Percentiles rank a stretch among this genome's conserved stretches.
Evolutionary conservation across 2,113 vertebrate genomes (phyloP).

Genomic region (Siniperca knerii): DNA sequence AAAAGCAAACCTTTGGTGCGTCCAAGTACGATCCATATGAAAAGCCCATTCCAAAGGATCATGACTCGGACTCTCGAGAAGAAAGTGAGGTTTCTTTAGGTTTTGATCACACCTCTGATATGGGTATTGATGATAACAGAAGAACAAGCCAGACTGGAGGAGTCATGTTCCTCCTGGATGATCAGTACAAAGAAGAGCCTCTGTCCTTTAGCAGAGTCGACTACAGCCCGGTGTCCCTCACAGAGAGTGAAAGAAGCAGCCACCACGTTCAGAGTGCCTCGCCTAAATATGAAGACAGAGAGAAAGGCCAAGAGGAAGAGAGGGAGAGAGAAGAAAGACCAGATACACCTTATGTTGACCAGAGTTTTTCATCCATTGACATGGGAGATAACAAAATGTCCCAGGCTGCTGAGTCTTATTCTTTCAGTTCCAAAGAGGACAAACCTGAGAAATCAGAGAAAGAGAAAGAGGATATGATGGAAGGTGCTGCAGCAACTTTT

Average conservation of each 20-base stretch:
- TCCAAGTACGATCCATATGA: conserved; percentile 86
- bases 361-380: conserved; percentile 87
- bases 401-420: conserved; percentile 65
- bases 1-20: conserved; percentile 63
- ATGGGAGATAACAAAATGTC: conserved; percentile 87
- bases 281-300: conserved; percentile 70
- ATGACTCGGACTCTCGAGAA: conserved; percentile 59
- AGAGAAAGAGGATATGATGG: conserved; percentile 72
- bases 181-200: conserved; percentile 80
- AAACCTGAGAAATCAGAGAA: conserved; percentile 81
- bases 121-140: conserved; percentile 78
- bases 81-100: conserved; percentile 56
- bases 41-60: conserved; percentile 77
- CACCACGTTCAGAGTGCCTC: conserved; percentile 72
- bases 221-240: conserved; percentile 72
- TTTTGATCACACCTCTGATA: conserved; percentile 59
- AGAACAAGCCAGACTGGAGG: conserved; percentile 69
- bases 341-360: conserved; percentile 87
- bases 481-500: conserved; percentile 35
- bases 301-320: conserved; percentile 80
- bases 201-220: conserved; percentile 75
- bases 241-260: conserved; percentile 73
- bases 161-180: conserved; percentile 73
- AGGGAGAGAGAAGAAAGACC: conserved; percentile 87
- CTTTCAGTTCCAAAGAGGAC: conserved; percentile 78